These are phyloP conservation scores for Hermetia illucens DNA, from an alignment of 1,140 invertebrate genomes.

Conservation along the genomic window DNA sequence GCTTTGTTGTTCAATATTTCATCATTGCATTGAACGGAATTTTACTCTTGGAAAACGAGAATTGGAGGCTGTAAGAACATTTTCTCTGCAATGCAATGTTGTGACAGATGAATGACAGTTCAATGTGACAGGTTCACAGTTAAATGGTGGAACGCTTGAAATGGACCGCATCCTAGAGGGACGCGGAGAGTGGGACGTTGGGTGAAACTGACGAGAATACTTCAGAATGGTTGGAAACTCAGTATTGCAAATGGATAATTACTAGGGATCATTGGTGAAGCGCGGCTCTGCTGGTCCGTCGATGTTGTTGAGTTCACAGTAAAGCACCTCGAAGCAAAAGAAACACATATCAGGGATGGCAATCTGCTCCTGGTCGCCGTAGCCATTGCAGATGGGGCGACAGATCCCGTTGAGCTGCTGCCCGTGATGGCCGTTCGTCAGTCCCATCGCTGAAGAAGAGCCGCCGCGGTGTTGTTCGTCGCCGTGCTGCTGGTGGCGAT, in stretches of 20 bases:
- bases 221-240: background rate
- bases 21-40: no score
- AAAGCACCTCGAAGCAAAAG: constrained; percentile 96
- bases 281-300: constrained; percentile 77
- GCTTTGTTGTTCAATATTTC: no score
- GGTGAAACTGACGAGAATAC: no score
- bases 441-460: background rate
- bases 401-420: background rate
- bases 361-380: constrained; percentile 37
- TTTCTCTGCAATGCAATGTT: background rate
- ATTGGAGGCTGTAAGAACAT: no score
- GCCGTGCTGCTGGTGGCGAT: background rate
- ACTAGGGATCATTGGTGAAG: constrained; percentile 92
- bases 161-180: no score
- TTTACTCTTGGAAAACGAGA: no score
- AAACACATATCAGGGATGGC: constrained; percentile 92
- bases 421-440: background rate
- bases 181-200: no score
- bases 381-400: background rate
- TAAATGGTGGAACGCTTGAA: no score
- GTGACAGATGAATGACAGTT: background rate
- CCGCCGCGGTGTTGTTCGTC: background rate
- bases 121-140: no score
- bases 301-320: constrained; percentile 82
- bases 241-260: constrained; percentile 46